Conservation (phyloP, 2,113 vertebrate species). For the Amphilophus citrinellus region DNA sequence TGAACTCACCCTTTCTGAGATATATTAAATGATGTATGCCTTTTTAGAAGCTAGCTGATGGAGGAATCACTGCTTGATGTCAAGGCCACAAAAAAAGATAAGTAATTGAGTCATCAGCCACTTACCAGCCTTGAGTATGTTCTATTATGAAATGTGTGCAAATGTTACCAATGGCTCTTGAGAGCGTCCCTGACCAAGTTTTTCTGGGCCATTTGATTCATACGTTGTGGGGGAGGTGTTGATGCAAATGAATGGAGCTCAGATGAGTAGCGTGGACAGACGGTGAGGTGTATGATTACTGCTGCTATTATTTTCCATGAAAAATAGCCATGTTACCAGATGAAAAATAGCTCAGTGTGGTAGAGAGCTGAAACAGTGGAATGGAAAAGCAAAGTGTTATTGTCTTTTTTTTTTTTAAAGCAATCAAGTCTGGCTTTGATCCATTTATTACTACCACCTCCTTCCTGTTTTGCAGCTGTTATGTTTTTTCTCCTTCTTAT, state of each 20-base stretch:
- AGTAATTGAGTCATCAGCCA: conserved; percentile 34
- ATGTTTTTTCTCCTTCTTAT: neutral
- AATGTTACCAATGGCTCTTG: conserved; percentile 33
- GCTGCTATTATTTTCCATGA: conserved; percentile 28
- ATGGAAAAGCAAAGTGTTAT: neutral
- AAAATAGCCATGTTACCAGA: conserved; percentile 2
- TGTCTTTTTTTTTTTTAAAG: neutral
- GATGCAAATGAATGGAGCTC: conserved; percentile 40
- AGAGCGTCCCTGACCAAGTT: conserved; percentile 22
- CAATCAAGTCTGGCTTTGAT: neutral
- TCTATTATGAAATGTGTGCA: conserved; percentile 25
- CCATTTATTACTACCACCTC: conserved; percentile 20
- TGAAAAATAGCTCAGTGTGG: neutral
- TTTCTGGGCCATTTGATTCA: conserved; percentile 32
- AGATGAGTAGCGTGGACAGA: conserved; percentile 34
- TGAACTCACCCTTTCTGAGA: conserved; percentile 6
- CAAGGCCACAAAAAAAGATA: neutral
- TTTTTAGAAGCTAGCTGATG: conserved; percentile 24
- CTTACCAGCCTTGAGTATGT: conserved; percentile 20
- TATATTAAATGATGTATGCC: neutral
- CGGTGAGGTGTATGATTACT: conserved; percentile 31
- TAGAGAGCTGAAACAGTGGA: neutral
- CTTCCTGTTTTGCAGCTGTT: conserved; percentile 43
- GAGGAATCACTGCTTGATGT: conserved; percentile 2
- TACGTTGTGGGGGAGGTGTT: conserved; percentile 42